Base-by-base conservation (phyloP, 2,113 vertebrate species). In the Microcebus murinus region DNA sequence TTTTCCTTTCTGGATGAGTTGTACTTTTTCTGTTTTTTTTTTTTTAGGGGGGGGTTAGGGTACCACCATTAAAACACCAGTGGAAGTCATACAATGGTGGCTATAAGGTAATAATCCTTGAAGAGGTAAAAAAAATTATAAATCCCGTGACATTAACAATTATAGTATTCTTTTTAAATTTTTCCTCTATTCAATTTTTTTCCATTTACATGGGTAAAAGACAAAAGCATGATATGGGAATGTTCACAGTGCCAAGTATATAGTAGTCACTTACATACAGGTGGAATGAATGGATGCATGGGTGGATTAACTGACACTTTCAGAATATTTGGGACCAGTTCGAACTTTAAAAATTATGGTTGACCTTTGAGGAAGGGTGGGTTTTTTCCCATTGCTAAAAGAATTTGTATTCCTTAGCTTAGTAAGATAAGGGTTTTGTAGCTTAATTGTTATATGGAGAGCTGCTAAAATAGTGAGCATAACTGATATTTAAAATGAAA, bases 291-390 rank as follows among this genome's bases (percentile, higher is more conserved):
- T 61, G 29, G 20, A 6, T n/a, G 6, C 11, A 23, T 23, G 34
- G 2, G 42, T 82, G 68, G 29, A 48, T 59, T 45, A 86, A 20
- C 10, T 76, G 27, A 39, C 67, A 76, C 48, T 81, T 96, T 61
- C 71, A 84, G 52, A 63, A 9, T 18, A 12, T 77, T 87, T 82
- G 39, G 42, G 67, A 94, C 8, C 5, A 95, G 34, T 92, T 92
- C 55, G 84, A 3, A 68, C 42, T 79, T 91, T 55, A 50, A 94
- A 90, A 84, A n/a, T 84, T 84, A 42, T 77, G 8, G 34, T 36
- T 91, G 50, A 71, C 17, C 13, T 95, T 97, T 96, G 45, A 27
- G 5, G 29, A 90, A 90, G 6, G 8, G 17, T 89, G 94, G 21
- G 6, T 73, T 67, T 80, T 81, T 50, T 50, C 48, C 6, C 9